These are phyloP conservation scores for Spodoptera exigua DNA, from an alignment of 2,888 invertebrate species.

Conservation along the genomic window DNA sequence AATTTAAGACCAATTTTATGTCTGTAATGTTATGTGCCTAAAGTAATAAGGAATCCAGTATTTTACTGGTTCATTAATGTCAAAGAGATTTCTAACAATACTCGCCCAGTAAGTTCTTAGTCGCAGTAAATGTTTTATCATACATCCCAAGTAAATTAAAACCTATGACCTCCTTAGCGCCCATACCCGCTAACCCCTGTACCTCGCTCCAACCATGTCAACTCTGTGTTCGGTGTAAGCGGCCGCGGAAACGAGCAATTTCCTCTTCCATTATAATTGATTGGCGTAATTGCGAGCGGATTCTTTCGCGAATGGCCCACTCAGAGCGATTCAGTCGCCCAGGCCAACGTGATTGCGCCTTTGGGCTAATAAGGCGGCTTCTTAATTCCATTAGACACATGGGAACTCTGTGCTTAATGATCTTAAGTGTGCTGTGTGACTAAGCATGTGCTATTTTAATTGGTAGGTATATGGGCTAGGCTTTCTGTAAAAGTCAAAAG, in stretches of 20 bases:
- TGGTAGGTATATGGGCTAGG: too few species aligned
- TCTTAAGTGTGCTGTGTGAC: slow-evolving; percentile 16
- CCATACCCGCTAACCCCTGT: slow-evolving; percentile 29
- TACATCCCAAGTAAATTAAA: too few species aligned
- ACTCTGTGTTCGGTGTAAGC: slow-evolving; percentile 70
- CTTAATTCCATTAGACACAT: slow-evolving; percentile 48
- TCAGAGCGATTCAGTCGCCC: slow-evolving; percentile 43
- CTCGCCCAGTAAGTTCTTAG: too few species aligned
- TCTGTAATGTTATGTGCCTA: too few species aligned
- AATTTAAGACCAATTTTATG: background rate
- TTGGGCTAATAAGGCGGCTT: slow-evolving; percentile 45
- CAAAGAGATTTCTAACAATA: too few species aligned
- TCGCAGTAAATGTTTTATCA: too few species aligned
- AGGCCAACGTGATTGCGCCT: slow-evolving; percentile 50
- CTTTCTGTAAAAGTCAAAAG: too few species aligned
- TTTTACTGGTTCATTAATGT: too few species aligned
- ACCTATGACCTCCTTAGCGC: background rate
- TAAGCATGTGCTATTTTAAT: slow-evolving; percentile 24
- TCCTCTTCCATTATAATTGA: slow-evolving; percentile 87
- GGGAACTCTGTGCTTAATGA: slow-evolving; percentile 33
- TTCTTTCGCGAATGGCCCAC: slow-evolving; percentile 78
- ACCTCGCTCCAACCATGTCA: slow-evolving; percentile 51
- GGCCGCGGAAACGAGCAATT: slow-evolving; percentile 85
- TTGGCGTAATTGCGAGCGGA: slow-evolving; percentile 85
- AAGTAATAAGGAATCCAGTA: too few species aligned